Conservation (phyloP, 2,888 invertebrate genomes). For the Boloria selene region DNA sequence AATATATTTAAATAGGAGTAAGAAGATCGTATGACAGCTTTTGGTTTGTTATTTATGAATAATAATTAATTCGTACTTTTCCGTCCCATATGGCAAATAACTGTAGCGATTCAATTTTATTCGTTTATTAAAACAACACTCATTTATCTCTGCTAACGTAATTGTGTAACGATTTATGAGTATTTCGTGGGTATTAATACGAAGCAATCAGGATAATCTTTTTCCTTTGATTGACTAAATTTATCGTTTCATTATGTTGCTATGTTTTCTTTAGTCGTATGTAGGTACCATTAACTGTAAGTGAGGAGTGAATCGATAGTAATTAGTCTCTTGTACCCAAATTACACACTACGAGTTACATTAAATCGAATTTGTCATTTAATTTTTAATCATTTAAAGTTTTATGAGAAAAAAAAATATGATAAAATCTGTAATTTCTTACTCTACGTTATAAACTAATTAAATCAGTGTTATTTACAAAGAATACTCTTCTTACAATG, state of each 20-base stretch:
- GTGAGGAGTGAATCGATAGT: neutral
- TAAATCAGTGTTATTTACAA: neutral
- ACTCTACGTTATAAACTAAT: neutral
- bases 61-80: no score
- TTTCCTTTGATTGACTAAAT: constrained; percentile 1
- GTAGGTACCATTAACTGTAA: neutral
- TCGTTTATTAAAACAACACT: neutral
- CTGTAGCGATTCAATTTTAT: neutral
- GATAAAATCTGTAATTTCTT: no score
- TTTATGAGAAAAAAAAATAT: neutral
- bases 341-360: neutral
- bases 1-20: no score
- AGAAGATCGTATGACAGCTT: no score
- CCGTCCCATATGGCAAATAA: neutral
- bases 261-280: neutral
- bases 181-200: neutral
- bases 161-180: constrained; percentile 7
- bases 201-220: constrained; percentile 7
- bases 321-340: neutral
- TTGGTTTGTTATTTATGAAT: no score
- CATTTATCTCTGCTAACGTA: constrained; percentile 5
- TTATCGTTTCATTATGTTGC: constrained; percentile 4
- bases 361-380: neutral
- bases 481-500: constrained; percentile 24
- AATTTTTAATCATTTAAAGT: no score